phyloP scores from a whole-genome alignment of 2,113 vertebrate genomes.

The Perca schrenkii region DNA sequence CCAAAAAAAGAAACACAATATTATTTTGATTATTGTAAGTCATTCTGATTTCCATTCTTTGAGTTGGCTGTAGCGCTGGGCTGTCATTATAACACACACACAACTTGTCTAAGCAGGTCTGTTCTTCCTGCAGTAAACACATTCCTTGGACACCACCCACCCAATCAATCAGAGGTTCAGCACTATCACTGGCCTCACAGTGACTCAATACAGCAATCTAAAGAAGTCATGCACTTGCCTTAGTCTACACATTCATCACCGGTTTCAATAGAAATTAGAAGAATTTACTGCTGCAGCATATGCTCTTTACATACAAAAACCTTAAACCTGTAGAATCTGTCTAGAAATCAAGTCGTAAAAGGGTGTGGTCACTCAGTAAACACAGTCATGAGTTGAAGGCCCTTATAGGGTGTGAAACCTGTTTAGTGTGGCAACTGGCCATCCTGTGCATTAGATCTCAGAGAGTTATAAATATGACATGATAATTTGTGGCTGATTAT shows the following conservation, averaged over 20 bases:
- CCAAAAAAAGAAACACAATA: too few species aligned
- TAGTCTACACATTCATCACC: neutral
- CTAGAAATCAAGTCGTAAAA: neutral
- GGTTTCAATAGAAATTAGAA: neutral
- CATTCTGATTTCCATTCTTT: neutral
- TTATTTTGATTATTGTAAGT: neutral
- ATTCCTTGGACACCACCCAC: constrained; percentile 58
- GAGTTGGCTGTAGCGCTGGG: neutral
- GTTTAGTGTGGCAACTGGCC: constrained; percentile 24
- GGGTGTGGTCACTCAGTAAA: constrained; percentile 20
- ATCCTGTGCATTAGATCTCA: neutral
- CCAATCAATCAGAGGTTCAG: constrained; percentile 18
- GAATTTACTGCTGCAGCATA: neutral
- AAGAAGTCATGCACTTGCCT: neutral
- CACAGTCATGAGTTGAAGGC: constrained; percentile 16
- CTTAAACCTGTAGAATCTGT: neutral
- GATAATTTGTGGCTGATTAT: neutral
- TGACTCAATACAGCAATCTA: constrained; percentile 5
- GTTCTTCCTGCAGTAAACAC: constrained; percentile 29
- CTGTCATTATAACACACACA: neutral
- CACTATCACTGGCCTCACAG: neutral
- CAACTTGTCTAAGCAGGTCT: constrained; percentile 54
- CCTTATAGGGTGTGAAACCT: constrained; percentile 10
- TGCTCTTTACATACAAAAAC: neutral
- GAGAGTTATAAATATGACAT: neutral